Conservation (phyloP, 2,113 vertebrate genomes). For the Cyprinodon brontotheroides region DNA sequence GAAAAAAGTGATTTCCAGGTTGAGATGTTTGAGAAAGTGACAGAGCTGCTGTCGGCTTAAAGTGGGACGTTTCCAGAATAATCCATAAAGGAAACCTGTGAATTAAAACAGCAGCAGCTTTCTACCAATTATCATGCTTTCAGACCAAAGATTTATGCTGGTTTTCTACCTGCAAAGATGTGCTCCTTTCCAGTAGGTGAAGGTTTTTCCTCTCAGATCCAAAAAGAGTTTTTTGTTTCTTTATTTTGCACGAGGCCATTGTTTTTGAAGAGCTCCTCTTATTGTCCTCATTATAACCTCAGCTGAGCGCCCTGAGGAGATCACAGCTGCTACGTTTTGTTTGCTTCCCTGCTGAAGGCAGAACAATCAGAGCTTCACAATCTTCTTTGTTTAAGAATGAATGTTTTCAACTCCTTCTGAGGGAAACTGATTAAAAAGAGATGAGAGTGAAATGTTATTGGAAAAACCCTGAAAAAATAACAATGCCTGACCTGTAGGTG, state of each 20-base stretch:
- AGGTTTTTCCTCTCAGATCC: too few species aligned
- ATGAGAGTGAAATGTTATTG: too few species aligned
- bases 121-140: neutral
- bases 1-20: too few species aligned
- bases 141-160: neutral
- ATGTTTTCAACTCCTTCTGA: neutral
- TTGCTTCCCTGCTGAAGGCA: neutral
- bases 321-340: too few species aligned
- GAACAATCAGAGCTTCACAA: neutral
- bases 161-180: neutral
- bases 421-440: too few species aligned
- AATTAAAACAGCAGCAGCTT: neutral
- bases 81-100: neutral
- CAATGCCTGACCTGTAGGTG: neutral
- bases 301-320: too few species aligned
- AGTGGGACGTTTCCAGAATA: neutral
- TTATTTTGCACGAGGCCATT: too few species aligned
- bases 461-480: neutral
- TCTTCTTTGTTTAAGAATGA: neutral
- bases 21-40: neutral
- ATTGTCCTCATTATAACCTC: too few species aligned
- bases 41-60: too few species aligned
- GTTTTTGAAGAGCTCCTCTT: too few species aligned
- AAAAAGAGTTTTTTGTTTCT: too few species aligned
- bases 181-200: too few species aligned